Base-by-base conservation (phyloP, 2,113 vertebrate species). In the Cynopterus brachyotis region DNA sequence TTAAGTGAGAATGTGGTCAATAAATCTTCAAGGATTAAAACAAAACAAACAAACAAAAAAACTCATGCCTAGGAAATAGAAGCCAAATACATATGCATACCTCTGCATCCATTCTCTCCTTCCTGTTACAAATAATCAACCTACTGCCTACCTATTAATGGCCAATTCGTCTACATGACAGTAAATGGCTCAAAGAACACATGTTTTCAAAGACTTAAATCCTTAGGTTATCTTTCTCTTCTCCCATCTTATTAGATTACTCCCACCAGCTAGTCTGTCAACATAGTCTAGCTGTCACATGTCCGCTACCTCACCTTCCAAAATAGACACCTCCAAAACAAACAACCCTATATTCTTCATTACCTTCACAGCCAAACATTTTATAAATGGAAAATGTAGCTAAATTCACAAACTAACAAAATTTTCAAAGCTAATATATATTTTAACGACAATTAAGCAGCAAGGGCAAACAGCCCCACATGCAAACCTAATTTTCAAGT, bases 141-240 rank as follows among this genome's bases (percentile, higher is more conserved):
- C 78, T 95, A 85, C 22, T 69, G 24, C 15, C 24, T 87, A 73
- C 15, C 28, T 73, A 78, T 37, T 64, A 92, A 94, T 66, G 69
- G 22, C 32, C 60, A 92, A 17, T 60, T 96, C 64, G 91, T 93
- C 42, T 85, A 89, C 19, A 95, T 5, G 78, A 53, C 2, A 72
- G 73, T 62, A 89, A 84, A 72, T 37, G 28, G 24, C 15, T 91
- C 19, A 57, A 8, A 57, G 17, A 32, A n/a, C 16, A 83, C 16
- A 79, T 73, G 32, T 90, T 94, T 92, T 72, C 69, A 87, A 94
- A n/a, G 22, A 69, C 26, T 86, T 88, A 95, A 79, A 94, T 66
- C 37, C 64, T 96, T 76, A 84, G 50, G 26, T 72, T 90, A 90
- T 30, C 62, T 2, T 55, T 84, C 66, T 85, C 66, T 40, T 60